Evolutionary conservation across 2,797 vertebrate genomes (phyloP), one percentile per base, ranked within the genome.

Genomic region (Intellagama lesueurii): DNA sequence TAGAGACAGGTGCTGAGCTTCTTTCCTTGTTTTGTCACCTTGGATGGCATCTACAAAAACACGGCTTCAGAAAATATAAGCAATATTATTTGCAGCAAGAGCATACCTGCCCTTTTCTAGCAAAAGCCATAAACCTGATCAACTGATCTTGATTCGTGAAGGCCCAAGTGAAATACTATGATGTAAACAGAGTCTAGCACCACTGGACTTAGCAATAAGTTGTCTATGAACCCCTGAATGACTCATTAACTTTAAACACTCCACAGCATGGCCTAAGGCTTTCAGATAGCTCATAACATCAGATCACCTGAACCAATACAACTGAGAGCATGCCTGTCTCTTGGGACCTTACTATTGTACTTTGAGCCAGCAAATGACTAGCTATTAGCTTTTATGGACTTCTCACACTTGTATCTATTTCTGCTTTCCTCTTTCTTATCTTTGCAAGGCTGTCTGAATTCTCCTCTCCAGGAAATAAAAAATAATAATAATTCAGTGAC

Each of bases 1-100:
- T 81, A 64, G 90, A 90, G 85, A 81, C 1, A 88, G 86, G 52
- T 72, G 88, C 44, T 69, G 81, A 26, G 7, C 26, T 77, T 47
- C 88, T 80, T 64, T 52, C 44, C 30, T 40, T 64, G 81, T 60
- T 32, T 16, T 32, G 68, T 12, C 1, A 44, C 83, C 68, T 28
- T 22, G 75, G 24, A 28, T 16, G 8, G 17, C 70, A 32, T 79
- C 88, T n/a, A 30, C 64, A 79, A 69, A 85, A 60, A 81, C 1
- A 40, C 4, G 7, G 7, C 56, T 26, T 87, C n/a, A 76, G 26
- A 83, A 69, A 72, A 56, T 16, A 81, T 16, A 14, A 11, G 22
- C 30, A 11, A 11, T 9, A 17, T 44, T 84, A 52, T 47, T 17
- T 7, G 7, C 66, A 30, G 14, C 26, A 69, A 83, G 7, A 7